Evolutionary conservation across 2,113 vertebrate genomes (phyloP), one percentile per base, ranked within the genome.

Genomic region (Xiphophorus maculatus): DNA sequence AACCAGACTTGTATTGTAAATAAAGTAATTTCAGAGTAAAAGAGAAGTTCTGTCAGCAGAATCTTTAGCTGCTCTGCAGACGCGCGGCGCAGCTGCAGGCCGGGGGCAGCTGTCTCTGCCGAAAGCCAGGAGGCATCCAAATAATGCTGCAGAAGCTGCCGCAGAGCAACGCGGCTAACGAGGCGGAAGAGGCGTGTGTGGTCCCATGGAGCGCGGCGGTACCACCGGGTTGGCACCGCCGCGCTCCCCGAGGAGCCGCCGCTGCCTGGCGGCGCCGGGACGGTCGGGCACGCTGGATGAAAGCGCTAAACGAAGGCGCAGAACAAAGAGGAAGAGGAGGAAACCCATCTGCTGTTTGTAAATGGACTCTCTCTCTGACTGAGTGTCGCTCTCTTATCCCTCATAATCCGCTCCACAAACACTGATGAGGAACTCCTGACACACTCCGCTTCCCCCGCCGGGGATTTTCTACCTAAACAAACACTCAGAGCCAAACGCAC

Each of bases 381-480:
- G 72, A 81, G 80, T 84, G 78, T 84, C 51, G 78, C 65, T 85
- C 86, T 90, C 87, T 87, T 86, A 90, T 89, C 87, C 75, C 87
- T 89, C 82, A 68, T 93, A 94, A 94, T 93, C 90, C 86, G 71
- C 80, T 91, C 89, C 86, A 84, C 91, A 93, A 94, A 93, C 91
- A 92, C 82, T 27, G 68, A 86, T 87, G 84, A 88, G 89, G 85
- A 86, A 90, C 88, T 92, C 89, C 85, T 91, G 92, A 93, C 91
- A 92, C 87, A 84, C 81, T 85, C 74, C 27, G 84, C 64, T 68
- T 33, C 76, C 85, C 80, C 92, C 84, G 79, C 79, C 37, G 69
- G 64, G 82, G 89, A 92, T 90, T 91, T 91, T 89, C 87, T 81
- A 71, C 77, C 77, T 86, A 90, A 90, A 92, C 82, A 93, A 90